Evolutionary conservation across 2,888 invertebrate genomes (phyloP).

Genomic region (Leucozona laternaria): DNA sequence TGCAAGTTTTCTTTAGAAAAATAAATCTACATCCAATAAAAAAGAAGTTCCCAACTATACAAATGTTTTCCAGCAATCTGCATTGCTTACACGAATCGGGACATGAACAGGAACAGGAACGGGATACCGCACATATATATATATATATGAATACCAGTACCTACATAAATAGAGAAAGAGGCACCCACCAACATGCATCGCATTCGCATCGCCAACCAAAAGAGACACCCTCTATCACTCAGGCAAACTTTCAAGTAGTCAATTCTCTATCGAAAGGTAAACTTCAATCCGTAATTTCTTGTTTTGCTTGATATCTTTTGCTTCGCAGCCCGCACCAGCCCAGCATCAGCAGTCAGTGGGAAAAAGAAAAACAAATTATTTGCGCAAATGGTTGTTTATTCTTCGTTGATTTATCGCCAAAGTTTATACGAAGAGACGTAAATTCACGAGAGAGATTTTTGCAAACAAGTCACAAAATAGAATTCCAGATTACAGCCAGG

Average conservation of each 20-base stretch:
- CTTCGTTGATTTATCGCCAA: constrained; percentile 74
- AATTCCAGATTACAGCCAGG: constrained; percentile 64
- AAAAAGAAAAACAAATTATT: constrained; percentile 69
- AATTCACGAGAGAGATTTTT: constrained; percentile 73
- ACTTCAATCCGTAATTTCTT: constrained; percentile 63
- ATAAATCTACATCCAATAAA: constrained; percentile 44
- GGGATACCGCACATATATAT: not conserved
- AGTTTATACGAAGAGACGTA: constrained; percentile 66
- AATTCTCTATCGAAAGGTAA: constrained; percentile 70
- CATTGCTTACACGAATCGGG: constrained; percentile 52
- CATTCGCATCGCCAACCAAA: too few species aligned
- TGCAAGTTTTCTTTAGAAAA: constrained; percentile 46
- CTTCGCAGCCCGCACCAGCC: not conserved
- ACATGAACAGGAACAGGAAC: constrained; percentile 25
- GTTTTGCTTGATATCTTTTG: constrained; percentile 46
- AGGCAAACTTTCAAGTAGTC: constrained; percentile 69
- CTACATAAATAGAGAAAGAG: not conserved
- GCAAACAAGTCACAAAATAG: constrained; percentile 75
- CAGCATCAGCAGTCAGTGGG: not conserved
- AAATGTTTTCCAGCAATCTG: constrained; percentile 57
- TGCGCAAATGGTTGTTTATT: constrained; percentile 72
- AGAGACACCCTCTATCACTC: constrained; percentile 49
- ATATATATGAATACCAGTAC: not conserved
- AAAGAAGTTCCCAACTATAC: constrained; percentile 18
- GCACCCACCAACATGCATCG: too few species aligned